These are phyloP conservation scores for Parazoanthus darwini DNA, from an alignment of 92 coral and sea anemone species.

Conservation along the genomic window DNA sequence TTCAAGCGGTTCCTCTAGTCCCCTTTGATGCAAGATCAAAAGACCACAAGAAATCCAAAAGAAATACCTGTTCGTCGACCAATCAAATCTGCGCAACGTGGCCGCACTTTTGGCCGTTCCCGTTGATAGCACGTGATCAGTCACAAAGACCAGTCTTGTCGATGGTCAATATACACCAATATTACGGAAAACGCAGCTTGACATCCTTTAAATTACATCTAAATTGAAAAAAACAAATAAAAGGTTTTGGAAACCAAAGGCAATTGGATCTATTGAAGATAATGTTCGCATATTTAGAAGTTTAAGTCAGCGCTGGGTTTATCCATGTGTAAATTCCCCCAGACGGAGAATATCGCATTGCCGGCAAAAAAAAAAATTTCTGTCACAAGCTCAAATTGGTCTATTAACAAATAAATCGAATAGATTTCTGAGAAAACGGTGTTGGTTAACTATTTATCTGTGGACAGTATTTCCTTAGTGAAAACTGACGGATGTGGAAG, in stretches of 20 bases:
- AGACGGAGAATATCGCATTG: not conserved
- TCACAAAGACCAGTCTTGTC: not conserved
- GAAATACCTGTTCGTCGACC: constrained; percentile 1
- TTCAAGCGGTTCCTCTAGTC: not conserved
- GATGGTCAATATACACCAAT: not conserved
- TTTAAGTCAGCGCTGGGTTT: not conserved
- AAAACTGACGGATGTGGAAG: too few relatives aligned
- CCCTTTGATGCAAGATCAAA: constrained; percentile 5
- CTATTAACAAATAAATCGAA: not conserved
- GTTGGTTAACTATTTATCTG: too few relatives aligned
- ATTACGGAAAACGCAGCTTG: not conserved
- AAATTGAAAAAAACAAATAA: too few relatives aligned
- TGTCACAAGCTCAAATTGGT: not conserved
- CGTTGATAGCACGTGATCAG: constrained; percentile 3
- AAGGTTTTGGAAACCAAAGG: too few relatives aligned
- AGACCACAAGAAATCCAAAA: constrained; percentile 3
- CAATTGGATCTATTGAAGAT: not conserved
- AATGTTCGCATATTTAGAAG: not conserved
- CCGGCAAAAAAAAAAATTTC: too few relatives aligned
- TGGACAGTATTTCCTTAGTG: not conserved
- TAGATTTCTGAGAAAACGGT: not conserved
- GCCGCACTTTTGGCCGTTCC: not conserved
- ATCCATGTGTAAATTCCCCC: not conserved
- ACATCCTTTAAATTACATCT: too few relatives aligned
- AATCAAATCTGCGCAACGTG: constrained; percentile 1